Conservation (phyloP, 2,797 vertebrate species). For the Toxotes lorentzi region DNA sequence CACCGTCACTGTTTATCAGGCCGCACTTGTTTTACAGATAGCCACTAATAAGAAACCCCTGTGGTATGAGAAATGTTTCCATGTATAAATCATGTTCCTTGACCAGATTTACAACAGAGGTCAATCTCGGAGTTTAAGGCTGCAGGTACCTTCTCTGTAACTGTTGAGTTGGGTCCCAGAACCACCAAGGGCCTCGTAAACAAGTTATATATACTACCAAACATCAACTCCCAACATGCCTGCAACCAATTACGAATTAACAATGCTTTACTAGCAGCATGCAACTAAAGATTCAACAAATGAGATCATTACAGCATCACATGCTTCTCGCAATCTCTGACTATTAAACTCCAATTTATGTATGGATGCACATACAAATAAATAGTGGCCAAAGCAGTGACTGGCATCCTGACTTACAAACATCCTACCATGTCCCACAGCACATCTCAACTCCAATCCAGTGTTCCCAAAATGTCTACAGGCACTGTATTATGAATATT, state of each 20-base stretch:
- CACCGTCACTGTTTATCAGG: not conserved
- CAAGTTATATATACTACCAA: not conserved
- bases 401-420: not conserved
- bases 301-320: not conserved
- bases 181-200: not conserved
- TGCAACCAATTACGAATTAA: too few species aligned
- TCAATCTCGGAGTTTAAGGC: not conserved
- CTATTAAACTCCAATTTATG: not conserved
- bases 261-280: too few species aligned
- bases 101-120: not conserved
- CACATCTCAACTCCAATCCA: slow-evolving; percentile 13
- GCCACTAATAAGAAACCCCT: not conserved
- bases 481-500: slow-evolving; percentile 27
- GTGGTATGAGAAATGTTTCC: not conserved
- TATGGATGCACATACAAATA: not conserved
- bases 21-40: not conserved
- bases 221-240: not conserved
- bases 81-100: not conserved
- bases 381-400: not conserved
- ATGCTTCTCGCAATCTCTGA: not conserved
- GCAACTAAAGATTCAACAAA: too few species aligned
- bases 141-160: not conserved
- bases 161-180: not conserved
- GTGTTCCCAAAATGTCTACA: slow-evolving; percentile 9
- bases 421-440: not conserved